These are phyloP conservation scores for Nycteola revayana DNA, from an alignment of 2,888 invertebrate species.

Conservation along the genomic window DNA sequence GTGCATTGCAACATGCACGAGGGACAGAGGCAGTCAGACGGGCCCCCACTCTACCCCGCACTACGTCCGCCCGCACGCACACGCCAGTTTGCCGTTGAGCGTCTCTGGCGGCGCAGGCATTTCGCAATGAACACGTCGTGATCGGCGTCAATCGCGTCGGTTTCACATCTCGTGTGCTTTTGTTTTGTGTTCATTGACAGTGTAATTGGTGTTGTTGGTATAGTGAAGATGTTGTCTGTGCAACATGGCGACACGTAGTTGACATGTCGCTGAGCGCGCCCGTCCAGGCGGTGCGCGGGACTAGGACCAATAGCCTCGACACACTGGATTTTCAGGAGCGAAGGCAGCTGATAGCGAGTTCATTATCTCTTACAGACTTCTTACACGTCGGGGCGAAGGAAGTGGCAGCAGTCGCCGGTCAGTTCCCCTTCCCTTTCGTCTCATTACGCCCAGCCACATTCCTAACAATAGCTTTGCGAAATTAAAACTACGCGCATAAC, in stretches of 20 bases:
- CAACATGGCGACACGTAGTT: conserved; percentile 74
- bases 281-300: conserved; percentile 78
- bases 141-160: conserved; percentile 49
- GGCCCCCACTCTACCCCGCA: conserved; percentile 70
- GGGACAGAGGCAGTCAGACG: conserved; percentile 58
- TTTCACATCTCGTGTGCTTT: conserved; percentile 60
- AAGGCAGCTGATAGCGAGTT: conserved; percentile 93
- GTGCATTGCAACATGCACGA: conserved; percentile 75
- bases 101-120: conserved; percentile 74
- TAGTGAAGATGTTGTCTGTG: conserved; percentile 54
- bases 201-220: conserved; percentile 55
- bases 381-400: conserved; percentile 86
- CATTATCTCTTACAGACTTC: conserved; percentile 93
- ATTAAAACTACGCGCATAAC: conserved; percentile 51
- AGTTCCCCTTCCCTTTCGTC: conserved; percentile 51
- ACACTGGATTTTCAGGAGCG: conserved; percentile 96
- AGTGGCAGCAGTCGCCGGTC: conserved; percentile 78
- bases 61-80: conserved; percentile 52
- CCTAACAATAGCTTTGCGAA: conserved; percentile 70
- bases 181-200: conserved; percentile 61
- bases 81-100: conserved; percentile 75
- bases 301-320: conserved; percentile 91
- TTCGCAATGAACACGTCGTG: conserved; percentile 48
- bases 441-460: conserved; percentile 47
- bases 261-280: conserved; percentile 80